Conservation (phyloP, 2,888 invertebrate species). For the Psylliodes chrysocephalus region DNA sequence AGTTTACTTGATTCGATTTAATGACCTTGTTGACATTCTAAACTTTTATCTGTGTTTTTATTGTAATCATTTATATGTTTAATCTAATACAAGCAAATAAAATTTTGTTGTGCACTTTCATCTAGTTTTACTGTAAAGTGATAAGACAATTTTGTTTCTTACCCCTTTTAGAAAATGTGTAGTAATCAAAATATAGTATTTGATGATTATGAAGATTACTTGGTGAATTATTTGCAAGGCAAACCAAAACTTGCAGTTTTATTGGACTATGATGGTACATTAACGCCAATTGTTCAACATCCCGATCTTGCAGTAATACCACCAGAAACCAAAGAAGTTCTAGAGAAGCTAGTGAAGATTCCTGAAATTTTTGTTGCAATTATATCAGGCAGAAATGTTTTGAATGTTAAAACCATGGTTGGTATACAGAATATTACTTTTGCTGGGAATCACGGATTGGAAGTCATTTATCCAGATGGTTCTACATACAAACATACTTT, state of each 20-base stretch:
- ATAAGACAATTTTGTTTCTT: too few relatives aligned
- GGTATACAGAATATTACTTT: constrained; percentile 90
- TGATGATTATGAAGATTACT: constrained; percentile 45
- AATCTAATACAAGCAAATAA: neutral
- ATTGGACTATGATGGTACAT: constrained; percentile 88
- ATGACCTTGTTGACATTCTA: constrained; percentile 20
- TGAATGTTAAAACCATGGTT: constrained; percentile 89
- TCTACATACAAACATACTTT: constrained; percentile 90
- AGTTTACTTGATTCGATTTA: too few relatives aligned
- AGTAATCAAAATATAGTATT: too few relatives aligned
- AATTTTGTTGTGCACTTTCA: neutral
- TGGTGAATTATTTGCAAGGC: constrained; percentile 40
- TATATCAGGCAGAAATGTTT: constrained; percentile 85
- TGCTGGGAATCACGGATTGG: constrained; percentile 88
- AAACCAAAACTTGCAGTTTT: constrained; percentile 77
- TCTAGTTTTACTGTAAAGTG: too few relatives aligned
- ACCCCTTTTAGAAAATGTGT: neutral
- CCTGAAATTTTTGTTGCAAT: constrained; percentile 87
- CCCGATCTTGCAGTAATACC: constrained; percentile 87
- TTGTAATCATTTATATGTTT: neutral
- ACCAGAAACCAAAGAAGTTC: constrained; percentile 83
- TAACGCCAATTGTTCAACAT: constrained; percentile 88
- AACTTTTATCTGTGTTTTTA: neutral
- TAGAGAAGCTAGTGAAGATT: constrained; percentile 82
- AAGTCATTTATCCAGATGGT: constrained; percentile 88